Conservation (phyloP, 2,888 invertebrate species). For the Pachliopta kotzebuea region DNA sequence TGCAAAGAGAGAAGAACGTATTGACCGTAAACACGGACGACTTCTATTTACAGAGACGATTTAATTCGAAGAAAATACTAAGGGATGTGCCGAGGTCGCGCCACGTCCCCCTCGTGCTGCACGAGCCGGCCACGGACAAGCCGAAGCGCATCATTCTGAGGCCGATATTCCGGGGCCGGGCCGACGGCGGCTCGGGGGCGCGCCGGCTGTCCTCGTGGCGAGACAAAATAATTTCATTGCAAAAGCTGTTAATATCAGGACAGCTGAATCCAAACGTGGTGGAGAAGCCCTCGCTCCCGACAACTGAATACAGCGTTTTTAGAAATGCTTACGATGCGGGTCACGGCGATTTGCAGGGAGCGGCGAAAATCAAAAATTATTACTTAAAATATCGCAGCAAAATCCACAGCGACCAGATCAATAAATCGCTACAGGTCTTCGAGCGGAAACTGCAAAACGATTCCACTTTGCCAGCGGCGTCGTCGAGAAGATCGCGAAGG, state of each 20-base stretch:
- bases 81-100: slow-evolving; percentile 21
- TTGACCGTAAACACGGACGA: slow-evolving; percentile 45
- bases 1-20: slow-evolving; percentile 38
- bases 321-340: not conserved
- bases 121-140: slow-evolving; percentile 26
- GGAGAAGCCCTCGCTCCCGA: slow-evolving; percentile 11
- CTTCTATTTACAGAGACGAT: slow-evolving; percentile 43
- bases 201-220: slow-evolving; percentile 34
- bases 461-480: slow-evolving; percentile 29
- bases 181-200: not conserved
- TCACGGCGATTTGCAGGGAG: not conserved
- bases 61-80: slow-evolving; percentile 33
- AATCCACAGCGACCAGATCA: not conserved
- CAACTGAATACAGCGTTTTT: slow-evolving; percentile 1
- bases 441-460: slow-evolving; percentile 1
- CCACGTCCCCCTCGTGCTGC: slow-evolving; percentile 19
- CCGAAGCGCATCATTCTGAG: slow-evolving; percentile 39
- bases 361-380: slow-evolving; percentile 14
- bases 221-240: slow-evolving; percentile 37
- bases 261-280: slow-evolving; percentile 8
- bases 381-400: slow-evolving; percentile 10
- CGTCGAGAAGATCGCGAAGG: slow-evolving; percentile 42
- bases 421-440: slow-evolving; percentile 1
- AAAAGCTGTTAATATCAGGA: slow-evolving; percentile 7
- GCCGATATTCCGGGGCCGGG: slow-evolving; percentile 42